Conservation (phyloP, 2,797 vertebrate species). For the Cynodonichthys magdalenae region DNA sequence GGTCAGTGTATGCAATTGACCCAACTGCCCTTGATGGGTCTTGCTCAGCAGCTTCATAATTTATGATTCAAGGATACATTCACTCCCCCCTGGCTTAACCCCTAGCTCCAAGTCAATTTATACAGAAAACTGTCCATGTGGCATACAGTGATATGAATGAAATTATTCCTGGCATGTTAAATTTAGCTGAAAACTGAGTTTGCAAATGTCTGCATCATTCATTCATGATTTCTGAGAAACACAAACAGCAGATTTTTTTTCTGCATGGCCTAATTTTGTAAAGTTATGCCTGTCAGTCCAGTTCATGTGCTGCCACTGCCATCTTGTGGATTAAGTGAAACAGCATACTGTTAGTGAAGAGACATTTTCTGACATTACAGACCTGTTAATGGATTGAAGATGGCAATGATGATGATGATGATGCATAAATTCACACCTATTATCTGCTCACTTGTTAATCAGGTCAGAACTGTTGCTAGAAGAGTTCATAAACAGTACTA, state of each 20-base stretch:
- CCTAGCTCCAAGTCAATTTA: not conserved
- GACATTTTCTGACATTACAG: no score
- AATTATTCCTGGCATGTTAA: not conserved
- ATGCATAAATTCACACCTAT: no score
- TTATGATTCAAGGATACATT: slow-evolving; percentile 13
- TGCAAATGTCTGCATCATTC: slow-evolving; percentile 3
- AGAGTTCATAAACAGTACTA: no score
- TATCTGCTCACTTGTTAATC: no score
- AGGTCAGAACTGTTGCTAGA: no score
- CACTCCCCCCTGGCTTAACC: not conserved
- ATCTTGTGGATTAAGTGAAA: slow-evolving; percentile 43
- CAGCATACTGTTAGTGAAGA: not conserved
- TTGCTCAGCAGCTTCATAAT: slow-evolving; percentile 48
- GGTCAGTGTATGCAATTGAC: slow-evolving; percentile 20
- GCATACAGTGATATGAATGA: slow-evolving; percentile 1
- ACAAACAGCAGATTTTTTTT: slow-evolving; percentile 1
- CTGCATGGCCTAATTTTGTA: slow-evolving; percentile 28
- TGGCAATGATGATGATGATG: no score
- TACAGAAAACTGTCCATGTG: not conserved
- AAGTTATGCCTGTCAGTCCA: not conserved
- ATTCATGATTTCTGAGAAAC: slow-evolving; percentile 31
- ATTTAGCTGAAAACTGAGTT: not conserved
- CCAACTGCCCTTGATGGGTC: slow-evolving; percentile 1
- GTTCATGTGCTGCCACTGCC: slow-evolving; percentile 24
- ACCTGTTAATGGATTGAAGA: no score